phyloP scores from a whole-genome alignment of 1,140 invertebrate species.

The Drosophila tristis region DNA sequence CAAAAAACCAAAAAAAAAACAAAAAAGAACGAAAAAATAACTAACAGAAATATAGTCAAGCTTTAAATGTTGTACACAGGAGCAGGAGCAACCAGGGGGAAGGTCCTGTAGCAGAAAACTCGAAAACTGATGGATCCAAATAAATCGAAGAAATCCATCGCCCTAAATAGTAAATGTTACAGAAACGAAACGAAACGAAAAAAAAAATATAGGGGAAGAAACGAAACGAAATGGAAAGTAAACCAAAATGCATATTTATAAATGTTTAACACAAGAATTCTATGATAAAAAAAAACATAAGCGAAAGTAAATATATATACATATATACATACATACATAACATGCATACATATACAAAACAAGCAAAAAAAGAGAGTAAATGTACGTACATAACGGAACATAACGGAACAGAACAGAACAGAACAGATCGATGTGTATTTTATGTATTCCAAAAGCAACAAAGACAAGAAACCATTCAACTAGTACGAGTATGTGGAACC shows the following conservation, averaged over 20 bases:
- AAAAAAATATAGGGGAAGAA: conserved; percentile 21
- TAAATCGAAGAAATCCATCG: conserved; percentile 17
- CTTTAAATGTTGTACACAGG: conserved; percentile 75
- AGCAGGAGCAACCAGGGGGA: background rate
- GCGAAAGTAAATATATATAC: conserved; percentile 29
- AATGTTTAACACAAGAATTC: conserved; percentile 72
- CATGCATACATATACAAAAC: conserved; percentile 25
- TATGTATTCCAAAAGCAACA: conserved; percentile 17
- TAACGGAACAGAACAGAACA: conserved; percentile 2
- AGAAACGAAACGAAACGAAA: conserved; percentile 5
- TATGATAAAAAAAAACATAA: conserved; percentile 36
- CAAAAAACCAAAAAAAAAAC: conserved; percentile 9
- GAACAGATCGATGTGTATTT: conserved; percentile 7
- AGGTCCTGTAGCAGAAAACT: too few relatives aligned
- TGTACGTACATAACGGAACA: conserved; percentile 47
- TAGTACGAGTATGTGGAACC: conserved; percentile 40
- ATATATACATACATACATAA: conserved; percentile 21
- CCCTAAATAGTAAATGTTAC: conserved; percentile 29
- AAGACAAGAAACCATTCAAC: conserved; percentile 34
- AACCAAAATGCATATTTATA: conserved; percentile 66
- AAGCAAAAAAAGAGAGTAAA: conserved; percentile 26
- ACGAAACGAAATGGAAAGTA: conserved; percentile 31
- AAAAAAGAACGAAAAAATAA: background rate
- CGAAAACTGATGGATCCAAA: background rate
- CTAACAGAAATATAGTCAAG: conserved; percentile 61